Base-by-base conservation (phyloP, 2,113 vertebrate genomes). In the Odobenus rosmarus region DNA sequence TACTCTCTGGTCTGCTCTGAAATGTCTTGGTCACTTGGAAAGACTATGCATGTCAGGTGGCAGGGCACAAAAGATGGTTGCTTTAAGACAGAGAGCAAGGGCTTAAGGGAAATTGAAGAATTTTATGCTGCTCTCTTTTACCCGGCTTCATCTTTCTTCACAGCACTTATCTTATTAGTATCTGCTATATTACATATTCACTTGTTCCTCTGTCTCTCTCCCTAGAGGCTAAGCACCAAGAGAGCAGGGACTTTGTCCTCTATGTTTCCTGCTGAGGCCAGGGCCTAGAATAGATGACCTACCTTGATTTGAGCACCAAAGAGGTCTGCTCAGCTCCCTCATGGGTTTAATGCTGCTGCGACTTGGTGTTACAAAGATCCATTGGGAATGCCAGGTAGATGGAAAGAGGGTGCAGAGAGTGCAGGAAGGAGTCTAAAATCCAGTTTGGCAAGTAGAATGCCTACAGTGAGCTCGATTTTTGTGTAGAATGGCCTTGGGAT, bases 21-120 rank as follows among this genome's bases (percentile, higher is more conserved):
- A 96, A 96, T 91, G 59, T 92, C 96, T 95, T 86, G 97, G 95
- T 79, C 97, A 93, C 88, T 97, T 97, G 93, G 92, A 93, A 82
- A 95, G 93, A 91, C 21, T 83, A 57, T 39, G 51, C 9, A 55
- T 88, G 85, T 98, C 93, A 97, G 85, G 94, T 91, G 97, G 91
- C 39, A n/a, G 95, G 81, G 97, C 97, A 91, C 31, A 49, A 90
- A 76, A 93, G 72, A 82, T 51, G 71, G 61, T 31, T 61, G 57
- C 91, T 91, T 36, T 55, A 82, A 91, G 81, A 69, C 21, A 61
- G 85, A 31, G 14, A 94, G 24, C 59, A 85, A 80, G 59, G 49
- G 24, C 13, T 55, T 81, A 72, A 77, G 91, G 46, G 64, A 94
- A 26, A 64, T 7, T 42, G 61, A 71, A 89, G 86, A 55, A 36